Conservation (phyloP, 37 sponge, comb jelly and placozoan genomes). For the Mnemiopsis leidyi region DNA sequence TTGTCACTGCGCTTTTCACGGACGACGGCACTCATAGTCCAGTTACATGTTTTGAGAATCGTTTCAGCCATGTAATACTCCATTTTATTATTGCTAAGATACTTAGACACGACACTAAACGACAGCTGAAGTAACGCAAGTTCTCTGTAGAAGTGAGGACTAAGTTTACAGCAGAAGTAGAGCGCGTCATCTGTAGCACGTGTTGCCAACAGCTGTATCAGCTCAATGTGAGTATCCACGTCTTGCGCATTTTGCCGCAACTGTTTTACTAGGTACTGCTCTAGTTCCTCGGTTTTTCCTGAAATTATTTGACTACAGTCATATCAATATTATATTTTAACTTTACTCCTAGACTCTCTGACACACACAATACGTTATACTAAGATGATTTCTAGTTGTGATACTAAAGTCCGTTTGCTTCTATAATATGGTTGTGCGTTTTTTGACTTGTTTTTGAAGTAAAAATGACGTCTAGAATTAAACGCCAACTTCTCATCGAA, state of each 20-base stretch:
- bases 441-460: too few relatives aligned
- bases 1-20: too few relatives aligned
- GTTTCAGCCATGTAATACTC: constrained; percentile 1
- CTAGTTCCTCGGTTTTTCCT: background rate
- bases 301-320: background rate
- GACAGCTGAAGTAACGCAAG: background rate
- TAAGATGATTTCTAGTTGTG: too few relatives aligned
- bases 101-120: constrained; percentile 13
- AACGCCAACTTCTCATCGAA: too few relatives aligned
- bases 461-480: too few relatives aligned
- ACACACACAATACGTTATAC: too few relatives aligned
- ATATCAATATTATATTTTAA: background rate
- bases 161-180: constrained; percentile 53
- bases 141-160: background rate
- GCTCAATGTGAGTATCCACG: background rate
- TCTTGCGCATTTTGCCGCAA: background rate
- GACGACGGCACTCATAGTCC: background rate
- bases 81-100: background rate
- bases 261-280: constrained; percentile 9
- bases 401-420: too few relatives aligned
- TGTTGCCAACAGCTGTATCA: background rate
- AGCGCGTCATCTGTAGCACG: constrained; percentile 26
- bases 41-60: constrained; percentile 45
- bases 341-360: too few relatives aligned
- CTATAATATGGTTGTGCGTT: too few relatives aligned